phyloP scores from a whole-genome alignment of 2,888 invertebrate genomes.

The Tortrix viridana region DNA sequence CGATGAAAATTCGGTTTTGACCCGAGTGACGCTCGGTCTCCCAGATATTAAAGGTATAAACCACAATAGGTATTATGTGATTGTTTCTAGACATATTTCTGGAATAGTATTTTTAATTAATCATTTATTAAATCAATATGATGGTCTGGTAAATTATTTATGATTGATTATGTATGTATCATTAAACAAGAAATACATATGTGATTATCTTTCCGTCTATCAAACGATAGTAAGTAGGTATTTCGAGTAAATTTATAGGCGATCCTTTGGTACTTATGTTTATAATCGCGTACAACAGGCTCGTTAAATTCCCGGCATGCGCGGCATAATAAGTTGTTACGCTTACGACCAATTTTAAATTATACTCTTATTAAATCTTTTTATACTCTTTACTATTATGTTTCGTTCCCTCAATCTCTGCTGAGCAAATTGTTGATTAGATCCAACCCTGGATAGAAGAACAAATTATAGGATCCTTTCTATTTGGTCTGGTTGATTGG shows the following conservation, averaged over 20 bases:
- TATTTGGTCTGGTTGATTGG: conserved; percentile 31
- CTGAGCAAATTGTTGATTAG: conserved; percentile 65
- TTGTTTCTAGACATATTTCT: no score
- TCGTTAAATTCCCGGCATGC: conserved; percentile 70
- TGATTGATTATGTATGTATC: no score
- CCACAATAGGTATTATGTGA: no score
- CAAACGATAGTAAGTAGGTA: not conserved
- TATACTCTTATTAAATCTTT: conserved; percentile 7
- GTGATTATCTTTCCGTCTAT: not conserved
- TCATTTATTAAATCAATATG: no score
- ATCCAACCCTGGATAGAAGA: conserved; percentile 52
- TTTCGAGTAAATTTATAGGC: not conserved
- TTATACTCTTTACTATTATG: not conserved
- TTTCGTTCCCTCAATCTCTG: conserved; percentile 51
- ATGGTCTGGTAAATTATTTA: no score
- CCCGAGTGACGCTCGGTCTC: no score
- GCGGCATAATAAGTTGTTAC: conserved; percentile 35
- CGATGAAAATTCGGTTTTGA: no score
- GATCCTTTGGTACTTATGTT: conserved; percentile 4
- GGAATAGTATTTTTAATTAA: no score
- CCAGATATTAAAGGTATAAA: no score
- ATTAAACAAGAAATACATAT: not conserved
- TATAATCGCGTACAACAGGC: conserved; percentile 60
- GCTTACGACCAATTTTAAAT: conserved; percentile 65
- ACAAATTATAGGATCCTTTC: conserved; percentile 49